These are phyloP conservation scores for Zapus hudsonius DNA, from an alignment of 2,113 vertebrate species.

Conservation along the genomic window DNA sequence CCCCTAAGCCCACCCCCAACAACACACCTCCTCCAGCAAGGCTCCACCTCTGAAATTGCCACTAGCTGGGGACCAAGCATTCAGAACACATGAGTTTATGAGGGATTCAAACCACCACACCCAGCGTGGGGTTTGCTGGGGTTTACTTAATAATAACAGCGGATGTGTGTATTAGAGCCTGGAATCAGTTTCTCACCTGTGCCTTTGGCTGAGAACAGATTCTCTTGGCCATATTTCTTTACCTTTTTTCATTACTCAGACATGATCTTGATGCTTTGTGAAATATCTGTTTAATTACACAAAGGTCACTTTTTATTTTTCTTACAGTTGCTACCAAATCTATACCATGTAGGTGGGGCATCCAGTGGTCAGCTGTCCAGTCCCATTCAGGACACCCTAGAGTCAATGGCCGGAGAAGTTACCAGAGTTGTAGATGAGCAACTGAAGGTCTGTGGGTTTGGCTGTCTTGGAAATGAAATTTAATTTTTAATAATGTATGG, in stretches of 20 bases:
- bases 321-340: constrained; percentile 93
- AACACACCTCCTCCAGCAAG: too few species aligned
- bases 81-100: too few species aligned
- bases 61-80: too few species aligned
- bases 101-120: too few species aligned
- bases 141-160: neutral
- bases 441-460: constrained; percentile 90
- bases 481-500: neutral
- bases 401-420: constrained; percentile 97
- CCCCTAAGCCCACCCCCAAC: too few species aligned
- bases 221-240: neutral
- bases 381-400: constrained; percentile 96
- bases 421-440: constrained; percentile 96
- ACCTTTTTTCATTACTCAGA: neutral
- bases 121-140: too few species aligned
- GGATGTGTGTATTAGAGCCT: neutral
- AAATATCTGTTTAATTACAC: neutral
- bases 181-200: neutral
- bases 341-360: constrained; percentile 93
- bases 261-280: neutral
- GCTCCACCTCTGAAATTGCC: too few species aligned
- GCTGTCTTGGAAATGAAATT: neutral
- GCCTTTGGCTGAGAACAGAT: neutral
- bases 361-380: constrained; percentile 89
- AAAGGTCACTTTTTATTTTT: neutral